Evolutionary conservation across 2,888 invertebrate species (phyloP).

Genomic region (Callyntrura sp.): DNA sequence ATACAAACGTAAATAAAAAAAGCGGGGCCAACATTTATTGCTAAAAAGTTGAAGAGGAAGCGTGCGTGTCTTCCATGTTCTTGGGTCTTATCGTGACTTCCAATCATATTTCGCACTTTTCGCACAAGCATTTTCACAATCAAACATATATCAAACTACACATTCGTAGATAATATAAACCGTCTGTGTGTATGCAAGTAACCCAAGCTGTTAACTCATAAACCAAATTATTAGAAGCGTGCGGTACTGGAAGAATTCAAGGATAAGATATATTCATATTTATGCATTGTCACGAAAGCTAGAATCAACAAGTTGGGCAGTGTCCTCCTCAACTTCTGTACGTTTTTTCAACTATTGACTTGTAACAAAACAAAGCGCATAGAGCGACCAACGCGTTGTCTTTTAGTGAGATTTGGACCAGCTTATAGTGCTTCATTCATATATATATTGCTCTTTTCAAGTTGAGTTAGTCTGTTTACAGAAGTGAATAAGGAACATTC

Average conservation of each 20-base stretch:
- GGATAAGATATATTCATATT: background rate
- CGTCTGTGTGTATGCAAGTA: background rate
- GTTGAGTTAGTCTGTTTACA: constrained; percentile 19
- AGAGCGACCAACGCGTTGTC: background rate
- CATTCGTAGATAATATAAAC: no score
- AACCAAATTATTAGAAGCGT: no score
- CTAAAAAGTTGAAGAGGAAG: background rate
- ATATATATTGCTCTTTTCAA: constrained; percentile 16
- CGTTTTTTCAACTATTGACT: no score
- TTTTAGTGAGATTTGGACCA: background rate
- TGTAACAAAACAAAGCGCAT: background rate
- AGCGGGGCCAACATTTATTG: background rate
- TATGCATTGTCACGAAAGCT: constrained; percentile 19
- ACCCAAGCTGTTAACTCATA: background rate
- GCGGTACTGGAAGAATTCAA: constrained; percentile 5
- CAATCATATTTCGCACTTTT: background rate
- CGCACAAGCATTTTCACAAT: background rate
- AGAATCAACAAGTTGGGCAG: constrained; percentile 43
- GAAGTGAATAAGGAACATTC: background rate
- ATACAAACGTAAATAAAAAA: background rate
- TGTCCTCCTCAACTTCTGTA: background rate
- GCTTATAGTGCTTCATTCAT: background rate
- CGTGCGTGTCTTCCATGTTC: constrained; percentile 8
- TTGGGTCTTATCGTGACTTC: constrained; percentile 40
- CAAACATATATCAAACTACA: background rate